A percentile compares a stretch with the other conserved stretches of the same genome.
These are phyloP conservation scores for Cebus imitator DNA, from an alignment of 2,113 vertebrate species.

Conservation along the genomic window DNA sequence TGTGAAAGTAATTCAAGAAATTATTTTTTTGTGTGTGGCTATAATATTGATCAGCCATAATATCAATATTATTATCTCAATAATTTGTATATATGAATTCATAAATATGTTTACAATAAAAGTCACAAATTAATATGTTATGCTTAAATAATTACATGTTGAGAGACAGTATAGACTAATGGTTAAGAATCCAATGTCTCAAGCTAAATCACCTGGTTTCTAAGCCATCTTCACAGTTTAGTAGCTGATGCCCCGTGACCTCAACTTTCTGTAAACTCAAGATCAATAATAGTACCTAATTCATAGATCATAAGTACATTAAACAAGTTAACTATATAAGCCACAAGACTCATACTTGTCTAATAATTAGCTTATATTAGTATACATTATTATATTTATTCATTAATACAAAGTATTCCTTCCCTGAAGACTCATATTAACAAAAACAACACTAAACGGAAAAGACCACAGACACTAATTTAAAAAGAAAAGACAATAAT, in stretches of 20 bases:
- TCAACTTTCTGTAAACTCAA: background rate
- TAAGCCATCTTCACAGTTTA: background rate
- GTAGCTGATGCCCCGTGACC: background rate
- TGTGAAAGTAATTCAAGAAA: background rate
- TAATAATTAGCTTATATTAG: background rate
- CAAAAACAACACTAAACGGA: background rate
- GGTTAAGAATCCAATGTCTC: background rate
- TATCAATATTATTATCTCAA: background rate
- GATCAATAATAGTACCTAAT: background rate
- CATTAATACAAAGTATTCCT: background rate
- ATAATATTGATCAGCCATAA: background rate
- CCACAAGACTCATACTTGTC: background rate
- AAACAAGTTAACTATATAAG: background rate
- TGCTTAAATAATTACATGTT: background rate
- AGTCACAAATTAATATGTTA: background rate
- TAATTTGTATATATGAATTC: background rate
- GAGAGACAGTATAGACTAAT: background rate
- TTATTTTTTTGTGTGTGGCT: background rate
- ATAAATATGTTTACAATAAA: background rate
- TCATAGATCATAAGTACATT: background rate
- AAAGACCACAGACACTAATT: background rate
- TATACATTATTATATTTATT: background rate
- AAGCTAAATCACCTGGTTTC: background rate
- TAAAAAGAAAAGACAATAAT: background rate
- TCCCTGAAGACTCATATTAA: background rate